phyloP scores from a whole-genome alignment of 2,113 vertebrate species.

The Ivindomyrus marchei region DNA sequence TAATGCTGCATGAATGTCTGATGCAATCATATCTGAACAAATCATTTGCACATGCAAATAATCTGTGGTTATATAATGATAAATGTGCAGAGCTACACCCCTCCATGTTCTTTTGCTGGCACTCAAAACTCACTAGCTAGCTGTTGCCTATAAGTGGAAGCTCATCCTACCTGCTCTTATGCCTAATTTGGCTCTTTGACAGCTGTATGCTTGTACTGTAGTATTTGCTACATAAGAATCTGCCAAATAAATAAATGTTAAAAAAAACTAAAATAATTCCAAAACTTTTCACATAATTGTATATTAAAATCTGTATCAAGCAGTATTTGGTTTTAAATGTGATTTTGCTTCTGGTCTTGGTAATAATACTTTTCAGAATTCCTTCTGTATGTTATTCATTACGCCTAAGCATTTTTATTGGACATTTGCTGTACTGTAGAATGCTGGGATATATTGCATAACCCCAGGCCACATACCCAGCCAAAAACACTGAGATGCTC shows the following conservation, averaged over 20 bases:
- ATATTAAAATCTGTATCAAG: not conserved
- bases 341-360: not conserved
- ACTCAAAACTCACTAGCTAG: not conserved
- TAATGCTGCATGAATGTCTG: not conserved
- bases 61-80: not conserved
- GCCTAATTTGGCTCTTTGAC: not conserved
- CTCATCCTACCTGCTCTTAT: not conserved
- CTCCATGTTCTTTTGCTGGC: not conserved
- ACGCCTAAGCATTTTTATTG: constrained; percentile 37
- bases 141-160: not conserved
- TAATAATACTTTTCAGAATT: constrained; percentile 16
- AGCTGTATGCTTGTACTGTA: not conserved
- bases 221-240: not conserved
- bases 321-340: not conserved
- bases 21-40: not conserved
- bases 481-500: constrained; percentile 45
- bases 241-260: not conserved
- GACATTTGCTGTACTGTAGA: constrained; percentile 37
- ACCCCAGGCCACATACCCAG: constrained; percentile 41
- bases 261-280: not conserved
- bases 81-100: not conserved
- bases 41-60: not conserved
- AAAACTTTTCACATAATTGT: not conserved
- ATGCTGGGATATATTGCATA: constrained; percentile 48
- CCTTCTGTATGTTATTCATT: constrained; percentile 36